A percentile compares a stretch with the other conserved stretches of the same genome.
Evolutionary conservation across 2,888 invertebrate species (phyloP).

Genomic region (Prosapia bicincta): DNA sequence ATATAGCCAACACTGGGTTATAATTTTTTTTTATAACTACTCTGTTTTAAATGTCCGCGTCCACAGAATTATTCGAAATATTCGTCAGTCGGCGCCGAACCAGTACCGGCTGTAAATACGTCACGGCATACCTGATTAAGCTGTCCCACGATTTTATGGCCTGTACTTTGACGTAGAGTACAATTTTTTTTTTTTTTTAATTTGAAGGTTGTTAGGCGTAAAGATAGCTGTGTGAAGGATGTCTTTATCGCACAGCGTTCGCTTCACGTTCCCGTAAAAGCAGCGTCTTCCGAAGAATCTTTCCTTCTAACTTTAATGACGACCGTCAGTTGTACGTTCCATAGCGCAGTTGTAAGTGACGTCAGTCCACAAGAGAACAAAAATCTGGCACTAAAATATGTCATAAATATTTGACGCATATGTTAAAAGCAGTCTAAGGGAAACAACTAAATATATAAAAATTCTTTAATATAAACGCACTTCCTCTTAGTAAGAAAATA

Average conservation of each 20-base stretch:
- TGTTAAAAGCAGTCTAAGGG: no score
- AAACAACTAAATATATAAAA: no score
- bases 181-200: background rate
- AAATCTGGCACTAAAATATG: no score
- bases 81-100: background rate
- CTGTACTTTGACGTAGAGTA: background rate
- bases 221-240: background rate
- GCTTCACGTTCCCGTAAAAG: background rate
- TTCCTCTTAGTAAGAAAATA: no score
- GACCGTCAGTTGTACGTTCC: no score
- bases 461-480: no score
- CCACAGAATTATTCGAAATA: background rate
- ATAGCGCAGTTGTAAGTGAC: no score
- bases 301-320: no score
- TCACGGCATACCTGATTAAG: background rate
- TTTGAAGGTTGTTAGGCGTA: background rate
- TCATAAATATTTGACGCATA: no score
- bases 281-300: background rate
- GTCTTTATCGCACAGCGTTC: background rate
- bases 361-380: no score
- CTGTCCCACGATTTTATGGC: background rate
- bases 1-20: background rate
- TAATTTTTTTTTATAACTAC: background rate
- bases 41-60: background rate
- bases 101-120: background rate